Evolutionary conservation across 2,797 vertebrate genomes (phyloP).

Genomic region (Garrulus glandarius): DNA sequence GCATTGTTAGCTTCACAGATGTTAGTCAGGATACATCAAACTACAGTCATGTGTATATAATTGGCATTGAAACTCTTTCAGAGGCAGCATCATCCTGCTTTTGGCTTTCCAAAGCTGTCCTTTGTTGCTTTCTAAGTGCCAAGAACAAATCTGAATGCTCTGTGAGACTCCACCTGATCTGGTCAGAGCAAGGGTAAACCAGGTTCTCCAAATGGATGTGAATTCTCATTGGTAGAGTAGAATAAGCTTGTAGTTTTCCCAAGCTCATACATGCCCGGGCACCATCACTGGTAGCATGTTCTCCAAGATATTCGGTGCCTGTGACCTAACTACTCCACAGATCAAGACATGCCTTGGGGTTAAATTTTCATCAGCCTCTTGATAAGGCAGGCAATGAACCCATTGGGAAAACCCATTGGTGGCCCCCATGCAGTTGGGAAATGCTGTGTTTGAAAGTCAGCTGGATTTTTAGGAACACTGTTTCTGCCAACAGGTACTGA

Average conservation of each 20-base stretch:
- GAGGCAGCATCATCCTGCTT: background rate
- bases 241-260: background rate
- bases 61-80: background rate
- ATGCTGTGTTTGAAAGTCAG: background rate
- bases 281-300: background rate
- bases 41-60: background rate
- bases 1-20: background rate
- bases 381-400: background rate
- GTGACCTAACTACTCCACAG: background rate
- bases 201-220: background rate
- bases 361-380: background rate
- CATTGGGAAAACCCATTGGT: background rate
- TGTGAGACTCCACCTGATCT: background rate
- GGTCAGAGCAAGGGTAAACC: background rate
- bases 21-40: background rate
- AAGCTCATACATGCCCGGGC: background rate
- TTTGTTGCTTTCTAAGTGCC: background rate
- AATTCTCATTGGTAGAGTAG: background rate
- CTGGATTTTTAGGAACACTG: background rate
- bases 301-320: background rate
- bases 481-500: background rate
- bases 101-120: background rate
- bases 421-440: fast-evolving
- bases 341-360: background rate
- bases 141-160: background rate